Evolutionary conservation across 23 tunicate genomes (phyloP).

Genomic region (Halocynthia roretzi): DNA sequence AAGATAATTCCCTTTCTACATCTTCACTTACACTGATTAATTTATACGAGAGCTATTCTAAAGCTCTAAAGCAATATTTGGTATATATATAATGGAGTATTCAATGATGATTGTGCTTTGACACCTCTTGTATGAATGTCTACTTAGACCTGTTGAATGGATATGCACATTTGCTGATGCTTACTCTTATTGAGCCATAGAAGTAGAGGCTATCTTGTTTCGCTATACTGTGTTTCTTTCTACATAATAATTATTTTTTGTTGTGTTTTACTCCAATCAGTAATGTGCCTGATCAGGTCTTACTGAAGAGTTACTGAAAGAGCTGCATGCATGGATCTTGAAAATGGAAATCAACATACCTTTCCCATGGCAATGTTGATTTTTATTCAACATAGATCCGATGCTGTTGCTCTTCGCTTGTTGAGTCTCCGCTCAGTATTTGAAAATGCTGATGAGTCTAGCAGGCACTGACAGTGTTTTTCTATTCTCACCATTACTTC

Average conservation of each 20-base stretch:
- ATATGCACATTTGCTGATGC: slow-evolving; percentile 26
- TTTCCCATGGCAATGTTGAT: slow-evolving; percentile 11
- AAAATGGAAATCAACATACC: neutral
- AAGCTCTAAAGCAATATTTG: too few species aligned
- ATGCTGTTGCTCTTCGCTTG: neutral
- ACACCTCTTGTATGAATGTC: slow-evolving; percentile 66
- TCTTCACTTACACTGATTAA: neutral
- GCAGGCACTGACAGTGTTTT: neutral
- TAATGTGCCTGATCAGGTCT: neutral
- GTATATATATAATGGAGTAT: neutral
- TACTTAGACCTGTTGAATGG: slow-evolving; percentile 18
- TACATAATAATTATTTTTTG: neutral
- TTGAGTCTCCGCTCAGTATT: slow-evolving; percentile 71
- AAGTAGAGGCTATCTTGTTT: too few species aligned
- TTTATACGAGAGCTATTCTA: too few species aligned
- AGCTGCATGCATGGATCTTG: neutral
- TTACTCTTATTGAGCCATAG: neutral
- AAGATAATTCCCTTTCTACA: neutral
- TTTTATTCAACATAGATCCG: neutral
- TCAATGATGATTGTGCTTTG: slow-evolving; percentile 72
- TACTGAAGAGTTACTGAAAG: slow-evolving; percentile 1
- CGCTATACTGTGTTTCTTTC: too few species aligned
- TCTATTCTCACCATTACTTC: slow-evolving; percentile 3
- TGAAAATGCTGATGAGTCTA: slow-evolving; percentile 50
- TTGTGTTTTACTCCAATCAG: slow-evolving; percentile 8